A percentile compares a stretch with the other conserved stretches of the same genome.
Evolutionary conservation across 2,888 invertebrate species (phyloP).

Genomic region (Cosmia trapezina): DNA sequence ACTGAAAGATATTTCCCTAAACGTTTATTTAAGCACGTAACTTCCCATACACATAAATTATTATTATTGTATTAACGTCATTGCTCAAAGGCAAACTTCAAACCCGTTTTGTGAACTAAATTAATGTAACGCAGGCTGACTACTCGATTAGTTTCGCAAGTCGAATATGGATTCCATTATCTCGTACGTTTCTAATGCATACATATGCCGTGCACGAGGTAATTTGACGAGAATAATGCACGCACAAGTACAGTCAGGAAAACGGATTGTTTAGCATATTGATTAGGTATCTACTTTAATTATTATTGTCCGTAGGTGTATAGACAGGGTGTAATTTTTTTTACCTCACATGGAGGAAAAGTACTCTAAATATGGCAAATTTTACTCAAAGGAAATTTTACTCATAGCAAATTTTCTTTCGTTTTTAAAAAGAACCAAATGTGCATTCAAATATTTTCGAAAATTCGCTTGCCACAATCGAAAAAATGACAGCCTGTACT

Average conservation of each 20-base stretch:
- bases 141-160: constrained; percentile 26
- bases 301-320: no score
- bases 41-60: neutral
- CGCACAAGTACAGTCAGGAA: neutral
- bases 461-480: no score
- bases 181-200: constrained; percentile 10
- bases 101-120: constrained; percentile 11
- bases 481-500: no score
- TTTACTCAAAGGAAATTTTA: no score
- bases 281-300: neutral
- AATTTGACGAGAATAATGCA: neutral
- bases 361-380: no score
- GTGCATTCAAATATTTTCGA: no score
- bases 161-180: constrained; percentile 29
- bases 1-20: neutral
- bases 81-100: constrained; percentile 7
- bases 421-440: no score
- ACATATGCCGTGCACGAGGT: constrained; percentile 11
- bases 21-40: neutral
- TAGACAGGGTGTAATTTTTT: no score
- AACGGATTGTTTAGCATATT: neutral
- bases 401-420: no score
- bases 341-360: no score
- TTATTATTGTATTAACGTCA: constrained; percentile 2
- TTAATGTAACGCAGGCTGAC: constrained; percentile 6